These are phyloP conservation scores for Ornithoptera priamus DNA, from an alignment of 2,888 invertebrate species.

Conservation along the genomic window DNA sequence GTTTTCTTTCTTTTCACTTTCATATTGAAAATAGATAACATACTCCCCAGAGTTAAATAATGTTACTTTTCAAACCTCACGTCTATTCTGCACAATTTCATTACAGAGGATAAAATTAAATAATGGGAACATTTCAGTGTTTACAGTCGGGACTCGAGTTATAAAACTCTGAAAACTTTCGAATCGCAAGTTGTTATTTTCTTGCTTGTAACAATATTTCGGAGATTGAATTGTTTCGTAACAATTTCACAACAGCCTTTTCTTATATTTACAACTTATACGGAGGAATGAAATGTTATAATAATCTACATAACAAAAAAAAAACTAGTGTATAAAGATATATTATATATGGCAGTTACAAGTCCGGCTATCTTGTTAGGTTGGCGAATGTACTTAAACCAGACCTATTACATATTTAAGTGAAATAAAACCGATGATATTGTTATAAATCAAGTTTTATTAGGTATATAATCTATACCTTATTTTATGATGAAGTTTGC, in stretches of 20 bases:
- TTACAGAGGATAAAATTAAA: constrained; percentile 1
- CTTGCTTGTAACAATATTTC: background rate
- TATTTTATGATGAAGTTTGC: too few relatives aligned
- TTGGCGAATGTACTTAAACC: too few relatives aligned
- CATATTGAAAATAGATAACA: background rate
- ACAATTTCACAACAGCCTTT: too few relatives aligned
- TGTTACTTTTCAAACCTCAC: constrained; percentile 1
- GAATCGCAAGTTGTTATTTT: background rate
- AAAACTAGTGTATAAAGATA: too few relatives aligned
- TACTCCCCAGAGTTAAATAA: background rate
- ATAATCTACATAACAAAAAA: too few relatives aligned
- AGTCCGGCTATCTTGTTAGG: too few relatives aligned
- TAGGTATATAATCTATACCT: background rate
- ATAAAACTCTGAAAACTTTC: constrained; percentile 2
- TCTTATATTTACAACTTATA: too few relatives aligned
- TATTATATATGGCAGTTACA: too few relatives aligned
- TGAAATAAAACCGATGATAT: too few relatives aligned
- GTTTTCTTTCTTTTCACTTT: background rate
- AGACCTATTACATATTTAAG: too few relatives aligned
- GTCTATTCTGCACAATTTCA: constrained; percentile 3
- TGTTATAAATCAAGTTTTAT: background rate
- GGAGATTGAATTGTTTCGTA: background rate
- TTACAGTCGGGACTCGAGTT: background rate
- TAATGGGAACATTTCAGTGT: constrained; percentile 4
- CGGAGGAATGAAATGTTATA: too few relatives aligned